phyloP scores from a whole-genome alignment of 2,888 invertebrate genomes.

The Linnaemya tessellans region DNA sequence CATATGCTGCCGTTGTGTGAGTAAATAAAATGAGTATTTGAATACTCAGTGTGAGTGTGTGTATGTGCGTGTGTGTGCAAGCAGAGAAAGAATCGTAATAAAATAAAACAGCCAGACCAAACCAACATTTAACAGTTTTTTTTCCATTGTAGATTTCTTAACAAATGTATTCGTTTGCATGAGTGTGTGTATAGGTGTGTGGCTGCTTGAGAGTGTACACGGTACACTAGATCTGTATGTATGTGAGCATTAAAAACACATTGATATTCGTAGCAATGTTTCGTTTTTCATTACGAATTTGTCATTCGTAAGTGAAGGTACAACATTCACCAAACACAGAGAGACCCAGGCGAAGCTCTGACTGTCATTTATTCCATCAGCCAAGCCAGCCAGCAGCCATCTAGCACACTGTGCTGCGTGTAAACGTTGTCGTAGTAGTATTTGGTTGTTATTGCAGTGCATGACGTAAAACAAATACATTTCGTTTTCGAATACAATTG shows the following conservation, averaged over 20 bases:
- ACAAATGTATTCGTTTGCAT: slow-evolving; percentile 20
- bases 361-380: slow-evolving; percentile 61
- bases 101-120: slow-evolving; percentile 51
- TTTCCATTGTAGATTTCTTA: slow-evolving; percentile 48
- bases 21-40: slow-evolving; percentile 62
- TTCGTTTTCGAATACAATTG: slow-evolving; percentile 56
- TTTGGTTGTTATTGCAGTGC: slow-evolving; percentile 48
- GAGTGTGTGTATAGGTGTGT: slow-evolving; percentile 33
- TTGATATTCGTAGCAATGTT: slow-evolving; percentile 72
- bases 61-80: slow-evolving; percentile 19
- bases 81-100: slow-evolving; percentile 60
- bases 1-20: slow-evolving; percentile 66
- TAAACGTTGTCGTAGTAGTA: slow-evolving; percentile 38
- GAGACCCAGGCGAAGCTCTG: slow-evolving; percentile 61
- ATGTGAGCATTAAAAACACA: slow-evolving; percentile 69
- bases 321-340: slow-evolving; percentile 76
- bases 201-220: slow-evolving; percentile 34
- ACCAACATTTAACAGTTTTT: slow-evolving; percentile 69
- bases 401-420: slow-evolving; percentile 15
- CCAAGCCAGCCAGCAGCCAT: background rate
- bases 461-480: slow-evolving; percentile 54
- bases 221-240: slow-evolving; percentile 32
- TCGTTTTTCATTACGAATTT: slow-evolving; percentile 81
- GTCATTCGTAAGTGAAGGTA: slow-evolving; percentile 83
- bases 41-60: slow-evolving; percentile 13